phyloP scores from a whole-genome alignment of 2,888 invertebrate species.

The Electrophaes corylata region DNA sequence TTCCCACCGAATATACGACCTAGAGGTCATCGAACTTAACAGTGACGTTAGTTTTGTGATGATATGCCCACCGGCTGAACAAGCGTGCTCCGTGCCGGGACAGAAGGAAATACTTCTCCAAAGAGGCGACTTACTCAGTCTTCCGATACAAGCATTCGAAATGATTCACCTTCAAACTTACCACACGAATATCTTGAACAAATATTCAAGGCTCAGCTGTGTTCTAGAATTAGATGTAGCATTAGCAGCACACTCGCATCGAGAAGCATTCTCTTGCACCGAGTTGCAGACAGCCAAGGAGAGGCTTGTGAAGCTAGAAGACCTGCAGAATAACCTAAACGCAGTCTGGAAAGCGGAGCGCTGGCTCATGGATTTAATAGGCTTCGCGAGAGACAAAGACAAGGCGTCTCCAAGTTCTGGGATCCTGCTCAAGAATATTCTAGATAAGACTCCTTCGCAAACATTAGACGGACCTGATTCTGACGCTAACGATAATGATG shows the following conservation, averaged over 20 bases:
- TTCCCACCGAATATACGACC: slow-evolving; percentile 93
- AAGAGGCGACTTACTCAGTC: slow-evolving; percentile 92
- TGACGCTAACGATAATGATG: slow-evolving; percentile 74
- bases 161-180: slow-evolving; percentile 98
- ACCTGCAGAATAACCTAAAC: slow-evolving; percentile 93
- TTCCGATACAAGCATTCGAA: slow-evolving; percentile 97
- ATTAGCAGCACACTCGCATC: slow-evolving; percentile 95
- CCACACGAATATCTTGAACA: slow-evolving; percentile 94
- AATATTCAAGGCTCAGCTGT: slow-evolving; percentile 96
- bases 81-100: slow-evolving; percentile 95
- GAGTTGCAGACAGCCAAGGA: slow-evolving; percentile 95
- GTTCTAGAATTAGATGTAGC: slow-evolving; percentile 96
- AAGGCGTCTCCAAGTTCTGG: slow-evolving; percentile 75
- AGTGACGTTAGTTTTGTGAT: slow-evolving; percentile 96
- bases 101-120: slow-evolving; percentile 93
- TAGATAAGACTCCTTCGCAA: slow-evolving; percentile 66
- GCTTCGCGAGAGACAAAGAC: slow-evolving; percentile 93
- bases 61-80: slow-evolving; percentile 95
- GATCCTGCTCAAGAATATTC: slow-evolving; percentile 72
- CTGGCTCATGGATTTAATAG: slow-evolving; percentile 98
- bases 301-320: slow-evolving; percentile 91
- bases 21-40: slow-evolving; percentile 96
- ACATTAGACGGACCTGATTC: slow-evolving; percentile 62
- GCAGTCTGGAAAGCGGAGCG: slow-evolving; percentile 96
- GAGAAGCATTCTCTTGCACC: slow-evolving; percentile 96